Conservation (phyloP, 2,113 vertebrate species). For the Muntiacus reevesi region DNA sequence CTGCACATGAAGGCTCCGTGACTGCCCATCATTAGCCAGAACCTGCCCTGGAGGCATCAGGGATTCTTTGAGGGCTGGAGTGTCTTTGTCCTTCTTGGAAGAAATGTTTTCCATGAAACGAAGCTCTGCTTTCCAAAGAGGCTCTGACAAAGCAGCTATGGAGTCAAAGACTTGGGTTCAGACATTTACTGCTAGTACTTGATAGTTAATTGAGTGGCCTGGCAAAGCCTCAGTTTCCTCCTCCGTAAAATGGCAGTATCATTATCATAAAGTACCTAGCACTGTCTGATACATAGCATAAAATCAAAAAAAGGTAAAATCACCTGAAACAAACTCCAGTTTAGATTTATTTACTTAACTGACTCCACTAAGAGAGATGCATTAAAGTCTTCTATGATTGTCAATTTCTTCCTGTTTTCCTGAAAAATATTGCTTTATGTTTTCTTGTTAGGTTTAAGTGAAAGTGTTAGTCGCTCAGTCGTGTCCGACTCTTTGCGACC, state of each 20-base stretch:
- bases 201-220: background rate
- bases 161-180: background rate
- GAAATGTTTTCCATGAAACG: background rate
- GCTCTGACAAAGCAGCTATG: background rate
- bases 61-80: background rate
- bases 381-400: background rate
- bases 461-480: background rate
- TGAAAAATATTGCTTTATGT: background rate
- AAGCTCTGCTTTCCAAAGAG: background rate
- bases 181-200: background rate
- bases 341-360: background rate
- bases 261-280: background rate
- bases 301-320: background rate
- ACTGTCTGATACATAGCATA: background rate
- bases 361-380: background rate
- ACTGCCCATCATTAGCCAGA: background rate
- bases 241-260: background rate
- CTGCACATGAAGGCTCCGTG: background rate
- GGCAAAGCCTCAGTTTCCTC: background rate
- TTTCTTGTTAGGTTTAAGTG: slow-evolving; percentile 8
- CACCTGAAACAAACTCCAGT: background rate
- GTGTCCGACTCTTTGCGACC: background rate
- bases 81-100: background rate
- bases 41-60: background rate
- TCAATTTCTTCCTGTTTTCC: background rate